Percentiles rank a stretch among this genome's conserved stretches.
Conservation (phyloP, 2,797 vertebrate genomes). For the Merluccius polli region DNA sequence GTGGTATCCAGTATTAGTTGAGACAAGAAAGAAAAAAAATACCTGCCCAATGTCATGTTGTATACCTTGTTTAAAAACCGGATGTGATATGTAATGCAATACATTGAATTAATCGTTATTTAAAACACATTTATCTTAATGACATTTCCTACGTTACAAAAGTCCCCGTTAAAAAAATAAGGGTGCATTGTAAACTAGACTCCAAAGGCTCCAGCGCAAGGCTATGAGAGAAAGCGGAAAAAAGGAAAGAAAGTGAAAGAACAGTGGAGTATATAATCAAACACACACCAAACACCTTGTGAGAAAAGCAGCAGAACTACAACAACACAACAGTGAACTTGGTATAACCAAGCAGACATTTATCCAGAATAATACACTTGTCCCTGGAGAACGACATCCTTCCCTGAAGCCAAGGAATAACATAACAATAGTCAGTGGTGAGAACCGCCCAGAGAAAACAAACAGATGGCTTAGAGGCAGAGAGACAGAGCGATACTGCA, state of each 20-base stretch:
- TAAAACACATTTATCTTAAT: background rate
- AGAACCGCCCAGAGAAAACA: conserved; percentile 60
- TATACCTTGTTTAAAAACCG: background rate
- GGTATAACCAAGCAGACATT: background rate
- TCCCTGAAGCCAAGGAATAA: conserved; percentile 17
- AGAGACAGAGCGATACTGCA: background rate
- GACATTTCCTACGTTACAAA: background rate
- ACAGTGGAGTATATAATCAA: background rate
- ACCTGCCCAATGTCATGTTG: background rate
- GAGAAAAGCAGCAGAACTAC: background rate
- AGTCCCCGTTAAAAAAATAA: background rate
- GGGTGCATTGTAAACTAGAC: background rate
- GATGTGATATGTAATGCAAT: background rate
- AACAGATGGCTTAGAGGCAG: conserved; percentile 4
- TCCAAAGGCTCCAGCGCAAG: background rate
- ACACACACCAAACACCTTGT: background rate
- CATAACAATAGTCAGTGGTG: conserved; percentile 51
- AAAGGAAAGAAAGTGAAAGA: background rate
- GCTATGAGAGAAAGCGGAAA: background rate
- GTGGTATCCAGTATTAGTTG: background rate
- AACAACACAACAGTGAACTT: background rate
- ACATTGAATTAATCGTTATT: background rate
- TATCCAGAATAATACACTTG: background rate
- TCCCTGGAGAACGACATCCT: conserved; percentile 34
- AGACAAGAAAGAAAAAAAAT: background rate